Base-by-base conservation (phyloP, 2,113 vertebrate species). In the Ammodytes marinus region DNA sequence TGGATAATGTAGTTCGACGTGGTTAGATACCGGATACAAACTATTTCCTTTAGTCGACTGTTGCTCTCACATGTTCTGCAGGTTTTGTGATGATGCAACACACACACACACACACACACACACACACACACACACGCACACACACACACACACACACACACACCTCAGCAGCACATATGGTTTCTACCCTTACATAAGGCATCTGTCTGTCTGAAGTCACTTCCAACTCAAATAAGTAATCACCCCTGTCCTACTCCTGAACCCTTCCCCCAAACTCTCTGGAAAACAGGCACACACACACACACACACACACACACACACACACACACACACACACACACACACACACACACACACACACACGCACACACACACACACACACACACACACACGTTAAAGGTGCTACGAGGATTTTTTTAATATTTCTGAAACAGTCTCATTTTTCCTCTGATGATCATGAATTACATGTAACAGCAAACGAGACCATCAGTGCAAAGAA, bases 141-240 rank as follows among this genome's bases (percentile, higher is more conserved):
- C 27, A 27, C 27, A 27, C 27, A 27, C 27, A 27, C 27, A 27
- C 27, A 27, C 27, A 27, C 27, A 27, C 27, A 27, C 27, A 27
- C 27, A 27, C 27, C 27, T 27, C 27, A 27, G 89, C 92, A 27
- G 84, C 94, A 80, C 94, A 92, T 94, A 93, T 90, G 93, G 77
- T 86, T 83, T 94, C 80, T 85, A 83, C 87, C 70, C 45, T 77
- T 95, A 69, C 91, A 81, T 77, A 85, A 83, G 87, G 27, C 27
- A 27, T 27, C 80, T 77, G 5, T 45, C 91, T 91, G 79, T 95
- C 92, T 95, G 94, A 95, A 96, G 95, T 93, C 39, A 9, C 58
- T 27, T 96, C 96, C 95, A 97, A 96, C 83, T 84, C 92, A 96
- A 97, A 96, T 94, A 96, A 95, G 95, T 82, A 89, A 88, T 89